Evolutionary conservation across 2,888 invertebrate species (phyloP).

Genomic region (Protophormia terraenovae): DNA sequence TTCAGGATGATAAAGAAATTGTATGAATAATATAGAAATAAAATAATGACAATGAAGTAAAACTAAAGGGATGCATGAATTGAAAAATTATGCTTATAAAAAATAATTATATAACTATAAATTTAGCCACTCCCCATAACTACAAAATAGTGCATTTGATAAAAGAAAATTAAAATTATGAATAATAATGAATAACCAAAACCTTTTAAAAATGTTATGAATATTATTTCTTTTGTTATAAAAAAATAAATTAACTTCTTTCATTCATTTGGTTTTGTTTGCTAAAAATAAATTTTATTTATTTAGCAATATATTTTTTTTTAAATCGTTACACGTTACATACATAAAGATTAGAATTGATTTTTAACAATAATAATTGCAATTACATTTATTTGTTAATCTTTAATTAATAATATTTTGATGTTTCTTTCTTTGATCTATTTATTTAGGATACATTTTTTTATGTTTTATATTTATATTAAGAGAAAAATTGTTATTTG

Average conservation of each 20-base stretch:
- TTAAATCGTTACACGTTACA: slow-evolving; percentile 58
- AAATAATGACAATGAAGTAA: neutral
- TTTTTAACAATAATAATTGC: slow-evolving; percentile 51
- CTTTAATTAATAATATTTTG: slow-evolving; percentile 24
- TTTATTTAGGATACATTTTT: neutral
- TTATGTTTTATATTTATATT: neutral
- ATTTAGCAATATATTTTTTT: slow-evolving; percentile 63
- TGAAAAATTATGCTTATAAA: neutral
- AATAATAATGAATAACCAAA: slow-evolving; percentile 11
- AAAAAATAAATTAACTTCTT: slow-evolving; percentile 1
- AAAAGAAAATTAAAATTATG: neutral
- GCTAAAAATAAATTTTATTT: slow-evolving; percentile 67
- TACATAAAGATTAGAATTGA: slow-evolving; percentile 36
- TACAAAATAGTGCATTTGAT: slow-evolving; percentile 28
- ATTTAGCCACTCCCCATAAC: slow-evolving; percentile 35
- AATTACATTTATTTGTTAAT: slow-evolving; percentile 57
- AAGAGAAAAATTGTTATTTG: neutral
- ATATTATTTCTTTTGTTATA: neutral
- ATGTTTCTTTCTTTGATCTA: slow-evolving; percentile 4
- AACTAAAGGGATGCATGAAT: slow-evolving; percentile 30
- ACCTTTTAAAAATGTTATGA: neutral
- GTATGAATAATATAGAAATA: slow-evolving; percentile 22
- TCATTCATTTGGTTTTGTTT: slow-evolving; percentile 16
- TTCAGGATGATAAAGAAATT: slow-evolving; percentile 12
- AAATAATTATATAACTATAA: neutral